phyloP scores from a whole-genome alignment of 2,888 invertebrate genomes.

The Operophtera brumata region DNA sequence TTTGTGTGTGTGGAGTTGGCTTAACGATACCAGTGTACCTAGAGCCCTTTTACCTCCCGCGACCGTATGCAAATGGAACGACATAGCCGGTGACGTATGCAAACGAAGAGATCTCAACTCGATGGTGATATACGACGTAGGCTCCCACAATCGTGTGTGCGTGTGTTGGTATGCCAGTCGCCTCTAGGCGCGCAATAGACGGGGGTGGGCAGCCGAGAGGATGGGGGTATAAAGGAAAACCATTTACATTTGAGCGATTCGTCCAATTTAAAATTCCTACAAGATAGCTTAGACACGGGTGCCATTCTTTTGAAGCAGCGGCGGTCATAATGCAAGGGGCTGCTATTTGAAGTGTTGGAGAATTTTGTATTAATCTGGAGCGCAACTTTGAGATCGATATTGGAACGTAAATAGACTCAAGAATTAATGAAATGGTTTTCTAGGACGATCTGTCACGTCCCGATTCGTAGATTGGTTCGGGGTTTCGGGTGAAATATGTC shows the following conservation, averaged over 20 bases:
- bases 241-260: conserved; percentile 83
- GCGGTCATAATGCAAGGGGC: conserved; percentile 71
- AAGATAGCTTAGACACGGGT: conserved; percentile 80
- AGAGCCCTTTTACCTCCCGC: conserved; percentile 52
- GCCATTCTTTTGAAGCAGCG: conserved; percentile 74
- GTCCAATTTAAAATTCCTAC: conserved; percentile 83
- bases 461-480: conserved; percentile 47
- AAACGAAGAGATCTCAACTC: conserved; percentile 61
- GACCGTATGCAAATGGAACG: conserved; percentile 56
- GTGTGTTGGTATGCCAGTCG: conserved; percentile 78
- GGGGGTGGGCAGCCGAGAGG: conserved; percentile 77
- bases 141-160: conserved; percentile 67
- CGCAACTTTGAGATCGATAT: not conserved
- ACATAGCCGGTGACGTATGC: conserved; percentile 64
- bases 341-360: conserved; percentile 46
- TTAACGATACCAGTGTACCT: conserved; percentile 64
- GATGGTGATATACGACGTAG: conserved; percentile 72
- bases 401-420: conserved; percentile 25
- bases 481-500: conserved; percentile 58
- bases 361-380: conserved; percentile 11
- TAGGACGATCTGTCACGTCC: conserved; percentile 46
- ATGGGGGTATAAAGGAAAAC: conserved; percentile 82
- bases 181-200: conserved; percentile 79
- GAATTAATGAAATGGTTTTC: conserved; percentile 48
- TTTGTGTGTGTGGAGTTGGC: conserved; percentile 62